These are phyloP conservation scores for Leucoraja ocellata DNA, from an alignment of 2,797 vertebrate species.

Conservation along the genomic window DNA sequence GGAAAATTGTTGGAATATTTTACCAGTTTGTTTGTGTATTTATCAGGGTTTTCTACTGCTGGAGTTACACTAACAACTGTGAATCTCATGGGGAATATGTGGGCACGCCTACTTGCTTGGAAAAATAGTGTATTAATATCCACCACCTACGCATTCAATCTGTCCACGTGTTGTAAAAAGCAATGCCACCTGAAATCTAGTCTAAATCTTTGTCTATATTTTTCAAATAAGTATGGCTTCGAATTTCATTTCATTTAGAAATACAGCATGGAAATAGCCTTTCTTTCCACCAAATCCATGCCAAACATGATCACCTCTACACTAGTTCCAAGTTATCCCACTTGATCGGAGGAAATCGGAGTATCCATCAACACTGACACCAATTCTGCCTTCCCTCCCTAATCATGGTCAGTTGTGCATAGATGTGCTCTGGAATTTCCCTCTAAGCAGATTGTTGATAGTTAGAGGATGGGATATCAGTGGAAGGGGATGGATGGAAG, in stretches of 20 bases:
- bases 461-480: no score
- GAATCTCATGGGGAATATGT: background rate
- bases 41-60: background rate
- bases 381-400: no score
- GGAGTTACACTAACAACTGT: background rate
- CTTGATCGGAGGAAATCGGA: no score
- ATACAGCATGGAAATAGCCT: no score
- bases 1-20: background rate
- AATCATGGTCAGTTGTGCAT: no score
- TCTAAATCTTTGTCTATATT: background rate
- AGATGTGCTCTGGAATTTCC: no score
- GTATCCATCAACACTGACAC: no score
- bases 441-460: no score
- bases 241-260: background rate
- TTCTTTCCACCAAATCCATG: no score
- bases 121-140: background rate
- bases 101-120: background rate
- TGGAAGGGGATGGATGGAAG: no score
- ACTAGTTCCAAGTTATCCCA: no score
- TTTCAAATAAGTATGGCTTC: background rate
- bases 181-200: background rate
- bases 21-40: background rate
- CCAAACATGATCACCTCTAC: no score
- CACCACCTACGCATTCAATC: background rate
- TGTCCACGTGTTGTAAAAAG: background rate